These are phyloP conservation scores for Hyposoter didymator DNA, from an alignment of 2,888 invertebrate genomes.

Conservation along the genomic window DNA sequence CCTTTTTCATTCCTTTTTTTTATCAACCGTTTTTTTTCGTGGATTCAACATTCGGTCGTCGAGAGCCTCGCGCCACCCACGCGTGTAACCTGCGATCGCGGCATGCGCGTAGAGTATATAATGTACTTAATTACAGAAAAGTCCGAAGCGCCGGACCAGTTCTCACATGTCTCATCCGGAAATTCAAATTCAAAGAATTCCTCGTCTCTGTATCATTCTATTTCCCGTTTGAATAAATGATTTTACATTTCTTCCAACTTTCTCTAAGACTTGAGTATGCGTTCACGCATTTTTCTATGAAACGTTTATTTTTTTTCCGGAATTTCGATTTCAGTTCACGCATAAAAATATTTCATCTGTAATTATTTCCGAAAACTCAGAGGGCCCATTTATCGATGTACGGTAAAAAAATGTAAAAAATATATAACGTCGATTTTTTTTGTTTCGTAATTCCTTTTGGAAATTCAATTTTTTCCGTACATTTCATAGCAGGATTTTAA, in stretches of 20 bases:
- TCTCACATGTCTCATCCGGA: constrained; percentile 63
- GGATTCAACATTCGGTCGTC: constrained; percentile 51
- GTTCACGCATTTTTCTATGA: neutral
- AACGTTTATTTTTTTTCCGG: neutral
- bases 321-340: neutral
- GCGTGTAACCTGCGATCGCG: constrained; percentile 51
- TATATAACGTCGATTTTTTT: too few species aligned
- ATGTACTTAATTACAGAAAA: constrained; percentile 63
- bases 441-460: neutral
- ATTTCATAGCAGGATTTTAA: neutral
- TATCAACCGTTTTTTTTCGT: constrained; percentile 6
- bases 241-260: neutral
- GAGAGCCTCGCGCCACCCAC: constrained; percentile 64
- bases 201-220: constrained; percentile 22
- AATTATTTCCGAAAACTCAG: too few species aligned
- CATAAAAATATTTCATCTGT: too few species aligned
- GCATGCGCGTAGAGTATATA: constrained; percentile 38
- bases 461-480: neutral
- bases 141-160: constrained; percentile 50
- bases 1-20: neutral
- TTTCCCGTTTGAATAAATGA: neutral
- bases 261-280: neutral
- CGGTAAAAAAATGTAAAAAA: too few species aligned
- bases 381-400: too few species aligned
- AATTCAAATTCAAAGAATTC: constrained; percentile 54